phyloP scores from a whole-genome alignment of 2,888 invertebrate genomes.

The Agriopis leucophaearia region DNA sequence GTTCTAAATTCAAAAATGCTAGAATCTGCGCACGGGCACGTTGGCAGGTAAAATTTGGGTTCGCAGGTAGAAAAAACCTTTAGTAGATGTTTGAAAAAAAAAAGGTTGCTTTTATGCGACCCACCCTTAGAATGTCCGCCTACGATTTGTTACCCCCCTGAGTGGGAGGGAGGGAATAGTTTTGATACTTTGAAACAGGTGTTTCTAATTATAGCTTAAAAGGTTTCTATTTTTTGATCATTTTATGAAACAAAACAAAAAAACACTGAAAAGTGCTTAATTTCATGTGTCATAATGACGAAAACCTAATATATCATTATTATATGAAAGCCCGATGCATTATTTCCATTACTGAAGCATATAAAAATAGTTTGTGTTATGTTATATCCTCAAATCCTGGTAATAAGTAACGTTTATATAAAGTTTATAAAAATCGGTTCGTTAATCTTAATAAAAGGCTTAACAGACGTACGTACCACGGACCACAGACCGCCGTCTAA shows the following conservation, averaged over 20 bases:
- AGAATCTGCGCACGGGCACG: slow-evolving; percentile 76
- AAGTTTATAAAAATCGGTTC: no score
- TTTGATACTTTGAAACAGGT: slow-evolving; percentile 50
- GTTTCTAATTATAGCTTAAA: neutral
- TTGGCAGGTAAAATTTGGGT: slow-evolving; percentile 78
- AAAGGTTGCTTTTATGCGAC: slow-evolving; percentile 81
- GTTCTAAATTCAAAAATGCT: slow-evolving; percentile 66
- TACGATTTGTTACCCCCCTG: slow-evolving; percentile 67
- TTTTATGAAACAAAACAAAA: neutral
- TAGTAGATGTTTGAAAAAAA: slow-evolving; percentile 73
- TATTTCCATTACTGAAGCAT: no score
- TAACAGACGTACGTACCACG: no score
- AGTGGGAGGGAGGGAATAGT: slow-evolving; percentile 42
- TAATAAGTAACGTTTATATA: no score
- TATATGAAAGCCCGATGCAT: no score
- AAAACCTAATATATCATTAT: no score
- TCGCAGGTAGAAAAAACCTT: slow-evolving; percentile 85
- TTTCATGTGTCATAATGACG: no score
- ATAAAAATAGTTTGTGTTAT: no score
- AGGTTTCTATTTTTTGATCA: neutral
- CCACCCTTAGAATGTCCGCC: slow-evolving; percentile 77
- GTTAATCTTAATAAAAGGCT: no score
- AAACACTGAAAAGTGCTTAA: no score
- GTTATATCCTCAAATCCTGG: no score
- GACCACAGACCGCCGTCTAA: no score